Conservation (phyloP, 2,113 vertebrate genomes). For the Coturnix japonica region DNA sequence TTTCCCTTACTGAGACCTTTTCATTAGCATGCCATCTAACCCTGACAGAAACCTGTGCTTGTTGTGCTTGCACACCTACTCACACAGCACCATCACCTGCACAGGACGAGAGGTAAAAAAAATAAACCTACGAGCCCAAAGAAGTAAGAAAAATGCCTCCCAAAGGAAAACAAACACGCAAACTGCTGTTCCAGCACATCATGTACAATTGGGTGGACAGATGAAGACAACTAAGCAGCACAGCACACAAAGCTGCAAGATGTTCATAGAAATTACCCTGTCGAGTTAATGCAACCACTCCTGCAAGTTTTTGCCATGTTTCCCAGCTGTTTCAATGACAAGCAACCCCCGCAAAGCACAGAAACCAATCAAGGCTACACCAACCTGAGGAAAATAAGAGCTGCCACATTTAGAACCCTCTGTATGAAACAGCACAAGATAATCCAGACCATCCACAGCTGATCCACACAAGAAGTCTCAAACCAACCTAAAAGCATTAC, state of each 20-base stretch:
- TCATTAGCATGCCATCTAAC: not conserved
- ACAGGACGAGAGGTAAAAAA: not conserved
- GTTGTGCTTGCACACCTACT: not conserved
- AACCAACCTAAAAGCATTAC: not conserved
- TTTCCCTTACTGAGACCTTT: not conserved
- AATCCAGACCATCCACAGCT: not conserved
- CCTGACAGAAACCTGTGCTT: not conserved
- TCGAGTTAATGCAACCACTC: not conserved
- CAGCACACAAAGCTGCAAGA: not conserved
- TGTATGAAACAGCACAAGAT: not conserved
- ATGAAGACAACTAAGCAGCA: not conserved
- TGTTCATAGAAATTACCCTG: not conserved
- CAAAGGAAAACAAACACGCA: not conserved
- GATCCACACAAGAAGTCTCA: not conserved
- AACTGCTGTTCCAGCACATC: not conserved
- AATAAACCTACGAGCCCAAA: not conserved
- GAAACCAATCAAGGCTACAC: fast-evolving
- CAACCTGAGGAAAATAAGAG: not conserved
- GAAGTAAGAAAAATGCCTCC: not conserved
- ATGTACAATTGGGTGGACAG: not conserved
- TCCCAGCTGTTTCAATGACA: not conserved
- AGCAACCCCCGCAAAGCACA: not conserved
- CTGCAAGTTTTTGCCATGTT: not conserved
- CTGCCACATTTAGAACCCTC: not conserved
- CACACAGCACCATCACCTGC: not conserved